Conservation (phyloP, 2,113 vertebrate species). For the Antennarius striatus region DNA sequence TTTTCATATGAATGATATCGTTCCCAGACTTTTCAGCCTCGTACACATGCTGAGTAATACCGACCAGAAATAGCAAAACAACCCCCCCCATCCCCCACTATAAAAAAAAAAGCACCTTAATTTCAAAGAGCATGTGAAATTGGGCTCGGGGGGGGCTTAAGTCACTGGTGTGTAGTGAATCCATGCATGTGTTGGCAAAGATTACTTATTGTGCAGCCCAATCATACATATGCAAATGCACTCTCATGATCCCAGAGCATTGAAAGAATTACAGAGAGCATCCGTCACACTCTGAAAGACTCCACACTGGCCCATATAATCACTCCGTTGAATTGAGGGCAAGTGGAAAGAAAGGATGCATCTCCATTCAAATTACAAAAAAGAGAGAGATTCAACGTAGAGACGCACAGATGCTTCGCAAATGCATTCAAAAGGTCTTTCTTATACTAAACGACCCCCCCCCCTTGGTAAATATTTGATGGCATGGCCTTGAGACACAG, state of each 20-base stretch:
- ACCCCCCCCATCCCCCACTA: neutral
- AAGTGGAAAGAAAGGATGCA: constrained; percentile 59
- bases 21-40: constrained; percentile 16
- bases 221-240: constrained; percentile 77
- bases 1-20: constrained; percentile 34
- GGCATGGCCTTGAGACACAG: constrained; percentile 44
- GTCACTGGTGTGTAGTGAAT: constrained; percentile 69
- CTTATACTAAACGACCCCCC: constrained; percentile 34
- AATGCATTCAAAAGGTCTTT: constrained; percentile 59
- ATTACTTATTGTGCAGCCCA: constrained; percentile 68
- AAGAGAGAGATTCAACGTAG: constrained; percentile 25
- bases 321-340: constrained; percentile 72
- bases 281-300: constrained; percentile 59
- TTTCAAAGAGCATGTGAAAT: constrained; percentile 57
- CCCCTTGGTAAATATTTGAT: constrained; percentile 74
- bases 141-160: constrained; percentile 64
- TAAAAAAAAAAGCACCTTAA: constrained; percentile 50
- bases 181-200: constrained; percentile 61
- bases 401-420: constrained; percentile 62
- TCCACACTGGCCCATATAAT: constrained; percentile 69
- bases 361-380: constrained; percentile 38
- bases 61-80: constrained; percentile 50
- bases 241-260: constrained; percentile 59
- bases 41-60: constrained; percentile 48
- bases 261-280: constrained; percentile 71